Percentiles rank a stretch among this genome's conserved stretches.
phyloP scores from a whole-genome alignment of 2,888 invertebrate genomes.

The Drosophila neotestacea region DNA sequence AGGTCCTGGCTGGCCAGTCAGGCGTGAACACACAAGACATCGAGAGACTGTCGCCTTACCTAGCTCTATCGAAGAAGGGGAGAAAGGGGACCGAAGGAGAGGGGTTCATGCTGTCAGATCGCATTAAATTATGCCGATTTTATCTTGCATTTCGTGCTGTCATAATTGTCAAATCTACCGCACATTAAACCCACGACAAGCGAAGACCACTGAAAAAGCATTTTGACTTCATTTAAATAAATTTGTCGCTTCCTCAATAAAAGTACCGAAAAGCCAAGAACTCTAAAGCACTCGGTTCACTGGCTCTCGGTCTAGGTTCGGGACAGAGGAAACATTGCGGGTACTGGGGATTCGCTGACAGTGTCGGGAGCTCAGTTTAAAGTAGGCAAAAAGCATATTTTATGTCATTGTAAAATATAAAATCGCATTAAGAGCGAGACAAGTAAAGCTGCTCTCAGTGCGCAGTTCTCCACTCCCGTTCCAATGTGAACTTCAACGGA shows the following conservation, averaged over 20 bases:
- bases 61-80: background rate
- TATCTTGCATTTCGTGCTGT: slow-evolving; percentile 64
- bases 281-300: slow-evolving; percentile 37
- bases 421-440: slow-evolving; percentile 67
- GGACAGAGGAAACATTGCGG: background rate
- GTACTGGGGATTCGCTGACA: slow-evolving; percentile 1
- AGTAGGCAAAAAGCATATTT: slow-evolving; percentile 69
- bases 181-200: slow-evolving; percentile 62
- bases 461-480: slow-evolving; percentile 3
- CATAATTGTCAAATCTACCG: slow-evolving; percentile 79
- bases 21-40: slow-evolving; percentile 32
- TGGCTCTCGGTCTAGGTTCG: slow-evolving; percentile 4
- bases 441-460: slow-evolving; percentile 6
- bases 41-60: slow-evolving; percentile 14
- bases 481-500: slow-evolving; percentile 62
- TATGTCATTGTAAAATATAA: slow-evolving; percentile 64
- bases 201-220: slow-evolving; percentile 47
- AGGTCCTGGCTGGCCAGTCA: slow-evolving; percentile 34
- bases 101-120: slow-evolving; percentile 24
- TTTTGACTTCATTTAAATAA: slow-evolving; percentile 79
- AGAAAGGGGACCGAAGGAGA: background rate
- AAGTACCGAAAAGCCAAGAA: slow-evolving; percentile 48
- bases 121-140: slow-evolving; percentile 67
- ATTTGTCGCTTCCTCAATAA: slow-evolving; percentile 78
- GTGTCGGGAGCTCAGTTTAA: slow-evolving; percentile 30